A percentile compares a stretch with the other conserved stretches of the same genome.
Conservation (phyloP, 2,113 vertebrate species). For the Vulpes lagopus region DNA sequence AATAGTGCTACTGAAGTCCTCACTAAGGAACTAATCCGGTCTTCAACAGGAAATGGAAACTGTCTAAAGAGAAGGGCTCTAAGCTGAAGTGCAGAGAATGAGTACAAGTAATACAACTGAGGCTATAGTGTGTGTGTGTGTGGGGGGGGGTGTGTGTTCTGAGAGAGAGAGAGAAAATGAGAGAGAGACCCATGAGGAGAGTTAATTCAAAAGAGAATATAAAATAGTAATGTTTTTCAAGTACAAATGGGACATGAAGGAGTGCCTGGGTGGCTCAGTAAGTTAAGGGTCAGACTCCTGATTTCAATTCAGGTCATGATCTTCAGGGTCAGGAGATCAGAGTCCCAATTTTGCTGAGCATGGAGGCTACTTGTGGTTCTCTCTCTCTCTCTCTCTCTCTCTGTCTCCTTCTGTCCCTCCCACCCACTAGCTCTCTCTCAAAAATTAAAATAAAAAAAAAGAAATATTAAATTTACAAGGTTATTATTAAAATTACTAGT, state of each 20-base stretch:
- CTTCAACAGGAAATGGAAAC: background rate
- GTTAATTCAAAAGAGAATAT: background rate
- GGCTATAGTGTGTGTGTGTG: background rate
- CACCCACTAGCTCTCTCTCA: background rate
- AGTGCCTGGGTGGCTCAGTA: background rate
- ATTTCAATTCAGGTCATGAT: background rate
- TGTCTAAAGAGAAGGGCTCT: background rate
- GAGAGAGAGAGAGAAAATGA: background rate
- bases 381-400: background rate
- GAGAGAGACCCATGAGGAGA: background rate
- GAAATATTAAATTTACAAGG: background rate
- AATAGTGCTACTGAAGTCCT: background rate
- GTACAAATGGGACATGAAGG: background rate
- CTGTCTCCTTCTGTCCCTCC: background rate
- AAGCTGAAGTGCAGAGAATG: background rate
- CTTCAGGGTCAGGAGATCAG: background rate
- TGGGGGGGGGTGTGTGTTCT: background rate
- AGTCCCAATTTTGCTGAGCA: background rate
- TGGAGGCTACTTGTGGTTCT: background rate
- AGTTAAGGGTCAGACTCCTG: background rate
- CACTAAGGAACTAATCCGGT: background rate
- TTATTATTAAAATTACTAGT: background rate
- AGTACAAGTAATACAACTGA: background rate
- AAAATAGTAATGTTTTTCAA: background rate
- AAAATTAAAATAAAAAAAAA: background rate